These are phyloP conservation scores for Parasteatoda lunata DNA, from an alignment of 2,888 invertebrate species.

Conservation along the genomic window DNA sequence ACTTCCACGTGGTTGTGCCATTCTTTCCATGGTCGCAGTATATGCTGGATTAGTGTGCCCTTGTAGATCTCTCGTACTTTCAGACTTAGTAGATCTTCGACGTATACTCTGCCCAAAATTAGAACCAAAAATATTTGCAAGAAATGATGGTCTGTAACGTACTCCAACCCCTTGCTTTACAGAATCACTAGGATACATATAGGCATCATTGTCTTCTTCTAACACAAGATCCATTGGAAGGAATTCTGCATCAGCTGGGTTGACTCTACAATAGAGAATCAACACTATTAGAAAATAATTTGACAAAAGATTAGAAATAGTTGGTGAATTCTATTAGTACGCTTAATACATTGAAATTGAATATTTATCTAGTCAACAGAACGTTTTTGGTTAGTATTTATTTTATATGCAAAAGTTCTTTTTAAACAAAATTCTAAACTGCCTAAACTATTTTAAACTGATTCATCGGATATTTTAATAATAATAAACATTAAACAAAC, in stretches of 20 bases:
- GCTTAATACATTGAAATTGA: too few species aligned
- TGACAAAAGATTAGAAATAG: too few species aligned
- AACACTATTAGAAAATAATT: background rate
- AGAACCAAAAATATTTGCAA: constrained; percentile 53
- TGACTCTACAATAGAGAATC: constrained; percentile 34
- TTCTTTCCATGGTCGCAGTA: constrained; percentile 6
- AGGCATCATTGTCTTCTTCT: constrained; percentile 66
- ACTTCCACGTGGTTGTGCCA: background rate
- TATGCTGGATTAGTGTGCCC: constrained; percentile 57
- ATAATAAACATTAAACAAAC: too few species aligned
- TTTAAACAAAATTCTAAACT: too few species aligned
- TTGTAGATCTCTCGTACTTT: constrained; percentile 30
- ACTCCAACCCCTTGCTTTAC: constrained; percentile 31
- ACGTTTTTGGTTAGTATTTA: too few species aligned
- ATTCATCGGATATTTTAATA: too few species aligned
- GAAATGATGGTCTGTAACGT: constrained; percentile 58
- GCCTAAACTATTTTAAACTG: too few species aligned
- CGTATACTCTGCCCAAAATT: constrained; percentile 54
- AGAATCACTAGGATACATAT: constrained; percentile 57
- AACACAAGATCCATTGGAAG: constrained; percentile 62
- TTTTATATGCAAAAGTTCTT: too few species aligned
- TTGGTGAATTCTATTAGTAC: too few species aligned
- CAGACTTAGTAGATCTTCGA: constrained; percentile 44
- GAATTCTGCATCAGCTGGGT: constrained; percentile 66
- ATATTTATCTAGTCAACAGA: too few species aligned